Conservation (phyloP, 2,888 invertebrate species). For the Andricus quercusramuli region DNA sequence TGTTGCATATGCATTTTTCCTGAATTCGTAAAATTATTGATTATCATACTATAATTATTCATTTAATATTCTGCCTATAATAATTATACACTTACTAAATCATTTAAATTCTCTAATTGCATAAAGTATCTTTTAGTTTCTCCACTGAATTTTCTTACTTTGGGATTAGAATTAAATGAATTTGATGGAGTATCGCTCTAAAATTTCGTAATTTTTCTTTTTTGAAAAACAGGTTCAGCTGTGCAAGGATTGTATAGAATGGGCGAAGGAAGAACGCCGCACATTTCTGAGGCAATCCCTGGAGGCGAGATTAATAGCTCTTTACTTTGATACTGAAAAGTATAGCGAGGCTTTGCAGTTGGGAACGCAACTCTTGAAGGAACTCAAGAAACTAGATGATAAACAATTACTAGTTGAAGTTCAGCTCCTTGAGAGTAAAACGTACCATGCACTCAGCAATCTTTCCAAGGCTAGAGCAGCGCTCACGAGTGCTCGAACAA, state of each 20-base stretch:
- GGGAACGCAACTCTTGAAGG: conserved; percentile 92
- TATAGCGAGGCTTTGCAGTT: conserved; percentile 91
- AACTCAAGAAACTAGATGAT: conserved; percentile 99
- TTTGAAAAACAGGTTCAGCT: conserved; percentile 83
- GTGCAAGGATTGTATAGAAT: conserved; percentile 99
- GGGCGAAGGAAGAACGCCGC: conserved; percentile 98
- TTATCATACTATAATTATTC: too few relatives aligned
- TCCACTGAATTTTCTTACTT: too few relatives aligned
- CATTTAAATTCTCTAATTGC: too few relatives aligned
- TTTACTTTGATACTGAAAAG: conserved; percentile 96
- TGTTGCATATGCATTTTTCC: too few relatives aligned
- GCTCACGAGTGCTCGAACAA: conserved; percentile 98
- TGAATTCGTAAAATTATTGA: too few relatives aligned
- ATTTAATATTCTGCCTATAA: too few relatives aligned
- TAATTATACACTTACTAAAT: too few relatives aligned
- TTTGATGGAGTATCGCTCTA: neutral
- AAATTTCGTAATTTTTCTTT: neutral
- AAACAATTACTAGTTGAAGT: conserved; percentile 99
- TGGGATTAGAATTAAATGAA: neutral
- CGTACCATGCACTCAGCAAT: conserved; percentile 98
- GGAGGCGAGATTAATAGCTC: conserved; percentile 95
- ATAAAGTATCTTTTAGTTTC: too few relatives aligned
- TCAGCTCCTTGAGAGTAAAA: conserved; percentile 98
- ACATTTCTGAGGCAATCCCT: conserved; percentile 98
- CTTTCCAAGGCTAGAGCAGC: conserved; percentile 98